Conservation (phyloP, 2,113 vertebrate species). For the Falcunculus frontatus region DNA sequence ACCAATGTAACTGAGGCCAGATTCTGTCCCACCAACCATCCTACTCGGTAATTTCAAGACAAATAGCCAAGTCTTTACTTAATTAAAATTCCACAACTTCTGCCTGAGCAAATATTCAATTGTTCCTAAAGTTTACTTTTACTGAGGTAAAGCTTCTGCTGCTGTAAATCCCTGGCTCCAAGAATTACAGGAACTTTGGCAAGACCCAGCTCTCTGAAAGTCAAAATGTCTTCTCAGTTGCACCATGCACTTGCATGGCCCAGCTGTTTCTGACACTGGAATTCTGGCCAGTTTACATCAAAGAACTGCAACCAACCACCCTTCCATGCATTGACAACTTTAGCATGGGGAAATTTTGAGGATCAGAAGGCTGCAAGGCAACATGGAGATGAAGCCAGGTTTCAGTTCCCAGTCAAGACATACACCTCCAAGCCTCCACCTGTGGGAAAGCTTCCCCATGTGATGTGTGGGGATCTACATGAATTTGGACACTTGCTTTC, state of each 20-base stretch:
- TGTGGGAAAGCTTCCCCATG: not conserved
- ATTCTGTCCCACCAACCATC: not conserved
- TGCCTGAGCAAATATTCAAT: not conserved
- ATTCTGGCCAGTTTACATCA: not conserved
- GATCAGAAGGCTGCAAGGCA: not conserved
- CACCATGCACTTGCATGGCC: not conserved
- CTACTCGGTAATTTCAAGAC: not conserved
- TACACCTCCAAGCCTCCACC: not conserved
- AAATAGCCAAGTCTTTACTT: not conserved
- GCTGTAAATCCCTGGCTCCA: not conserved
- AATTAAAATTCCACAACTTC: not conserved
- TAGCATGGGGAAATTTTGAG: not conserved
- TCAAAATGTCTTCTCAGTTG: not conserved
- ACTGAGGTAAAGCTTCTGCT: not conserved
- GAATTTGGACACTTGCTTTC: not conserved
- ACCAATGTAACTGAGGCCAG: not conserved
- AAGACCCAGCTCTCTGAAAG: not conserved
- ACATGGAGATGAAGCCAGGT: accelerated
- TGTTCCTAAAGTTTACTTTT: not conserved
- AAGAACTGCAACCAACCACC: not conserved
- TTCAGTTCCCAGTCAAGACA: not conserved
- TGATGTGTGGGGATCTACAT: not conserved
- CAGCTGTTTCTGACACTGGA: not conserved
- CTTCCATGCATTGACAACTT: not conserved
- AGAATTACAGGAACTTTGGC: not conserved